These are phyloP conservation scores for Octopus sinensis DNA, from an alignment of 1,140 invertebrate genomes.

Conservation along the genomic window DNA sequence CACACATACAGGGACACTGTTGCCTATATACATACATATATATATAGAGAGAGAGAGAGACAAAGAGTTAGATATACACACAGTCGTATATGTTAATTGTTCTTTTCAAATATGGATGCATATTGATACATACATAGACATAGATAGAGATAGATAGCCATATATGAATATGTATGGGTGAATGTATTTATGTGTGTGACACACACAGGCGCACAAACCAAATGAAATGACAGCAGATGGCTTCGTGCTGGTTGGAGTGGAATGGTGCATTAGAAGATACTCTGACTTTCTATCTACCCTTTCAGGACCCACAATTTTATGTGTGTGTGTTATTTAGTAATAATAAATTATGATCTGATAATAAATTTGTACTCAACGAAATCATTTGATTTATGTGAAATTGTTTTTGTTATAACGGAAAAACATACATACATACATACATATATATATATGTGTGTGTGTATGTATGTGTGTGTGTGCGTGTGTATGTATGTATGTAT, in stretches of 20 bases:
- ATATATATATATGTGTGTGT: background rate
- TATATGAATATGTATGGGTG: background rate
- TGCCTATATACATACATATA: background rate
- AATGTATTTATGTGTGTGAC: background rate
- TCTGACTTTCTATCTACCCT: too few relatives aligned
- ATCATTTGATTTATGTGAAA: too few relatives aligned
- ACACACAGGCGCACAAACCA: background rate
- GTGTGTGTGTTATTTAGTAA: too few relatives aligned
- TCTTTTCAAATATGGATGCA: background rate
- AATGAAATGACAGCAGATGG: too few relatives aligned
- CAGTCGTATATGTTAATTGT: background rate
- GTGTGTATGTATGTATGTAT: slow-evolving; percentile 8
- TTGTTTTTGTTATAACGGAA: background rate
- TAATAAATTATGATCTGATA: too few relatives aligned
- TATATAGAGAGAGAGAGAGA: background rate
- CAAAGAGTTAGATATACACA: background rate
- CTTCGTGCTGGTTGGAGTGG: too few relatives aligned
- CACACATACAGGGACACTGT: background rate
- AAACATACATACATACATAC: background rate
- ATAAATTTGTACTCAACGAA: too few relatives aligned
- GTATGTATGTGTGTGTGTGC: slow-evolving; percentile 4
- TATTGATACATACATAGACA: background rate
- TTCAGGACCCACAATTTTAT: too few relatives aligned
- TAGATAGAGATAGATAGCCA: background rate
- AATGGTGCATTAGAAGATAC: too few relatives aligned